Evolutionary conservation across 2,113 vertebrate genomes (phyloP).

Genomic region (Cichladusa arquata): DNA sequence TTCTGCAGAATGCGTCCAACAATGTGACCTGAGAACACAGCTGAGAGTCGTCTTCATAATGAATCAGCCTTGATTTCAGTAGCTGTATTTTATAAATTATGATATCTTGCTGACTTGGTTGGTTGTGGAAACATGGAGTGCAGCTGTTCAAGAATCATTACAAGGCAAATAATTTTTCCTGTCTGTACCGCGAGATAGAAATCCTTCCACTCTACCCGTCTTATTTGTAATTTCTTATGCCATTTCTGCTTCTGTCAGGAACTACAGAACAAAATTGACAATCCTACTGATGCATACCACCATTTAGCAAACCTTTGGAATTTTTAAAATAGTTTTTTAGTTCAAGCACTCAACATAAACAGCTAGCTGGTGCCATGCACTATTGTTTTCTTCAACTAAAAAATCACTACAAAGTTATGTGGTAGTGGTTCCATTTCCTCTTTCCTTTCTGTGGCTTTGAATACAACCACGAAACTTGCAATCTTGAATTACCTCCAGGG

Average conservation of each 20-base stretch:
- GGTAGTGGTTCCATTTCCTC: neutral
- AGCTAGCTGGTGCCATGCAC: neutral
- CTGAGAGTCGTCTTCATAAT: neutral
- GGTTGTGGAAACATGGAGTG: conserved; percentile 19
- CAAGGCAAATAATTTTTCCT: conserved; percentile 39
- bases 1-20: neutral
- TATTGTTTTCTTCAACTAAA: neutral
- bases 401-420: neutral
- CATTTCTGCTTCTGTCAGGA: neutral
- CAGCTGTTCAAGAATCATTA: conserved; percentile 46
- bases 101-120: conserved; percentile 9
- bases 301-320: neutral
- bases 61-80: conserved; percentile 42
- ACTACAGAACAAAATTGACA: neutral
- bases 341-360: neutral
- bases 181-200: neutral
- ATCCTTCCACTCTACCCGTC: neutral
- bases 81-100: conserved; percentile 16
- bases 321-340: neutral
- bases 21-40: neutral
- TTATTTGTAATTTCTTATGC: neutral
- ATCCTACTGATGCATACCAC: neutral
- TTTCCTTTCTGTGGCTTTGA: conserved; percentile 28
- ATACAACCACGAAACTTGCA: conserved; percentile 9
- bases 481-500: conserved; percentile 57